Evolutionary conservation across 2,797 vertebrate genomes (phyloP).

Genomic region (Petrocephalus sullivani): DNA sequence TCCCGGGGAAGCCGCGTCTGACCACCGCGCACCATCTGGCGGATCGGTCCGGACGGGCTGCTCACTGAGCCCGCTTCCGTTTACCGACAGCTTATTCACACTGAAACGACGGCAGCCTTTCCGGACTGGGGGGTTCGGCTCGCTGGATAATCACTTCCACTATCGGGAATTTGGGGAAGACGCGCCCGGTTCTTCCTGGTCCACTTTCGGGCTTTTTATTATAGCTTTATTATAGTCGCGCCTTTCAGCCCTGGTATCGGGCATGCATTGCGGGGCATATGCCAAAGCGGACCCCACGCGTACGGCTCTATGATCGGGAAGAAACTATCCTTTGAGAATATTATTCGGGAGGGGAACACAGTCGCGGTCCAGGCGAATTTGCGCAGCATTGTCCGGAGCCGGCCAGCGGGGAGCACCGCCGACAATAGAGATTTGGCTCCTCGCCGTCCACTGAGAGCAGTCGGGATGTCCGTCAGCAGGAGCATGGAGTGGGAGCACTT

Average conservation of each 20-base stretch:
- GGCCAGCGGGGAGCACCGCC: background rate
- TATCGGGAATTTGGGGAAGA: background rate
- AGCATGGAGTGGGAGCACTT: constrained; percentile 93
- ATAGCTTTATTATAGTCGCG: background rate
- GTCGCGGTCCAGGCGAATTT: constrained; percentile 16
- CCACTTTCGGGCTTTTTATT: background rate
- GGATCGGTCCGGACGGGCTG: background rate
- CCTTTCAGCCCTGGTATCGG: background rate
- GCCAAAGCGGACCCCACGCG: background rate
- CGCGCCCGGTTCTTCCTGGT: background rate
- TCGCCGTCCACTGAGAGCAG: background rate
- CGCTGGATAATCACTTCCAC: background rate
- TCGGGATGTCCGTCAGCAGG: constrained; percentile 63
- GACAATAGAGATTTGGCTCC: background rate
- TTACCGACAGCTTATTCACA: background rate
- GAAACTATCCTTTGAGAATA: background rate
- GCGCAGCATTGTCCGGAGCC: constrained; percentile 17
- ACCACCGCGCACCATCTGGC: background rate
- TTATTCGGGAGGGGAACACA: constrained; percentile 2
- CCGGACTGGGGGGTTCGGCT: too few relatives aligned
- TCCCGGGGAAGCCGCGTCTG: background rate
- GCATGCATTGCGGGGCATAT: background rate
- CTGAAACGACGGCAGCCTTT: background rate
- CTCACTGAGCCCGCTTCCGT: background rate
- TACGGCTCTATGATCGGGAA: background rate